phyloP scores from a whole-genome alignment of 2,888 invertebrate species.

The Iselma pallidipennis region DNA sequence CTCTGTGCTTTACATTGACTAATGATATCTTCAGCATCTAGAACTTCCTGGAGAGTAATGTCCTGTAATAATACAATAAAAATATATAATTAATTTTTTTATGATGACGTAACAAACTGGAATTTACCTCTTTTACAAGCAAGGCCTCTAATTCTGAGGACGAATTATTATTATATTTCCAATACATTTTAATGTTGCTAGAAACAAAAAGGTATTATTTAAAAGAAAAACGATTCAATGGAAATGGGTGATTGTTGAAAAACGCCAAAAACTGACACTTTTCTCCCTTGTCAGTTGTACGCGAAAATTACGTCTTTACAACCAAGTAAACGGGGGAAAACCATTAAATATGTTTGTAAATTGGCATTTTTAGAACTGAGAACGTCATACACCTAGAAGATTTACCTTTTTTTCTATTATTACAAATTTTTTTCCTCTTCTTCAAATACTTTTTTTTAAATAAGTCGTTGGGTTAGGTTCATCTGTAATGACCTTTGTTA shows the following conservation, averaged over 20 bases:
- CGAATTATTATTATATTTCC: slow-evolving; percentile 75
- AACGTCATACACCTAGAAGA: background rate
- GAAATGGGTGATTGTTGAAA: slow-evolving; percentile 8
- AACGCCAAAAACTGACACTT: slow-evolving; percentile 6
- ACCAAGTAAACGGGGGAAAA: too few relatives aligned
- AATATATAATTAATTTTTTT: background rate
- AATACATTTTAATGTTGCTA: slow-evolving; percentile 67
- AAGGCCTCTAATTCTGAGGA: slow-evolving; percentile 77
- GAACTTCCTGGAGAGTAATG: slow-evolving; percentile 84
- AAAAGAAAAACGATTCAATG: too few relatives aligned
- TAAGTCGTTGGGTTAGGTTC: slow-evolving; percentile 54
- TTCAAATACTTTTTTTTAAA: slow-evolving; percentile 32
- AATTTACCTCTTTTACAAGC: slow-evolving; percentile 73
- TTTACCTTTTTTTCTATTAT: background rate
- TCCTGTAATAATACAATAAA: slow-evolving; percentile 66
- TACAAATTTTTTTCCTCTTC: slow-evolving; percentile 23
- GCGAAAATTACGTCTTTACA: background rate
- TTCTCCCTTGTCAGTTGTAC: background rate
- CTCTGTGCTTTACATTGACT: slow-evolving; percentile 95
- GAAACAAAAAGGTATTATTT: slow-evolving; percentile 39
- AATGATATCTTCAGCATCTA: slow-evolving; percentile 94
- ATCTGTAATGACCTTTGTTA: slow-evolving; percentile 53
- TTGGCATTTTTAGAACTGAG: too few relatives aligned
- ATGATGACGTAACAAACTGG: slow-evolving; percentile 43
- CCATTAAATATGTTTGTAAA: too few relatives aligned